Evolutionary conservation across 2,113 vertebrate species (phyloP), one percentile per base, ranked within the genome.

Genomic region (Callithrix jacchus): DNA sequence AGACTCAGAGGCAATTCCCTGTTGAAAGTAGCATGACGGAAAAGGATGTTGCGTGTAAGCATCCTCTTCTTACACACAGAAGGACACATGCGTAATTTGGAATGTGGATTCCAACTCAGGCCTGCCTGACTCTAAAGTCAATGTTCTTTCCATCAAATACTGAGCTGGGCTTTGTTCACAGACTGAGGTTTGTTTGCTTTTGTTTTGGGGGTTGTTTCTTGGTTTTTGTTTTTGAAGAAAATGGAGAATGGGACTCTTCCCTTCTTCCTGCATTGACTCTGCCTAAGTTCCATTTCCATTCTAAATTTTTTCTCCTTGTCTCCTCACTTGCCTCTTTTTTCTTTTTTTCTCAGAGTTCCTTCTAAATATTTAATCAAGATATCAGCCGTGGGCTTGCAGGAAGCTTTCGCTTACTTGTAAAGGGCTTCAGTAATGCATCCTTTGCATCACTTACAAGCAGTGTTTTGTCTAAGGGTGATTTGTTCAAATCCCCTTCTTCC

Each of bases 301-400:
- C 13, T 74, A 25, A 52, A 70, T 35, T 54, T 64, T 42, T 49
- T 2, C 47, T 95, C 21, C 6, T 71, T 95, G 40, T 6, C 47
- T 5, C 70, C n/a, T 80, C 21, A 40, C 52, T 91, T 81, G 20
- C 37, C 9, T 37, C 32, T 73, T 81, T 30, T 45, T 54, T 7
- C 17, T 47, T n/a, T 74, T 68, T 94, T 61, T 16, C 42, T 61
- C 16, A 73, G 74, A 79, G 32, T 11, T 54, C n/a, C 35, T 87
- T 92, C 70, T 76, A 95, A 93, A 92, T 96, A 71, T 80, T 97
- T 92, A 84, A 97, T 81, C 54, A 91, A 90, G 52, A 77, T 77
- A 58, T 87, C 42, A 82, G 79, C 64, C 7, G 7, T 70, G 1
- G 42, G 6, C 81, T 92, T 76, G 20, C 85, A 5, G 9, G 56